These are phyloP conservation scores for Anticlea derivata DNA, from an alignment of 2,888 invertebrate genomes.

Conservation along the genomic window DNA sequence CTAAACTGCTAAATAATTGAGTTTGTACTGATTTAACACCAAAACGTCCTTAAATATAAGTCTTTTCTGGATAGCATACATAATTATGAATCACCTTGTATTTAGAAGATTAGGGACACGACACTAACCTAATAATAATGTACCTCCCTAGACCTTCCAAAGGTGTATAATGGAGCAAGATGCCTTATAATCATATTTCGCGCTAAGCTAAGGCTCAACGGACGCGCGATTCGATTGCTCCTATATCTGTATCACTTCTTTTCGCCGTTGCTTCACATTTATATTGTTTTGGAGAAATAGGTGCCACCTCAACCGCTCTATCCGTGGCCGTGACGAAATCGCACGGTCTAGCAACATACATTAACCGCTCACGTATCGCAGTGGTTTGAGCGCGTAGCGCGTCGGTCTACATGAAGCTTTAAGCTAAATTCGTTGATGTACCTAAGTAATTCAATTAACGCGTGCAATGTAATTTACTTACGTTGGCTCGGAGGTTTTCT, in stretches of 20 bases:
- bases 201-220: neutral
- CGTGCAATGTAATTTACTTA: slow-evolving; percentile 2
- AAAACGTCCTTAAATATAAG: no score
- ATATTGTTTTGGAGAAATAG: no score
- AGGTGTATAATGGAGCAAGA: neutral
- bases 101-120: neutral
- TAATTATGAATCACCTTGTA: no score
- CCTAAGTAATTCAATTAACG: neutral
- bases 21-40: no score
- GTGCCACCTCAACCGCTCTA: no score
- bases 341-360: no score
- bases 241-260: no score
- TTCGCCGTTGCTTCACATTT: no score
- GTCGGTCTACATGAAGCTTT: neutral
- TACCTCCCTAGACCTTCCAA: neutral
- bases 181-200: neutral
- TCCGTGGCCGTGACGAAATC: no score
- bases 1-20: no score
- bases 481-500: neutral
- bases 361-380: no score
- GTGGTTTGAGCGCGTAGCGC: neutral
- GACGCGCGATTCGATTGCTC: neutral
- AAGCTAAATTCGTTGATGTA: slow-evolving; percentile 1
- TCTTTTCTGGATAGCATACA: no score
- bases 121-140: neutral